These are phyloP conservation scores for Microtus richardsoni DNA, from an alignment of 2,113 vertebrate species.

Conservation along the genomic window DNA sequence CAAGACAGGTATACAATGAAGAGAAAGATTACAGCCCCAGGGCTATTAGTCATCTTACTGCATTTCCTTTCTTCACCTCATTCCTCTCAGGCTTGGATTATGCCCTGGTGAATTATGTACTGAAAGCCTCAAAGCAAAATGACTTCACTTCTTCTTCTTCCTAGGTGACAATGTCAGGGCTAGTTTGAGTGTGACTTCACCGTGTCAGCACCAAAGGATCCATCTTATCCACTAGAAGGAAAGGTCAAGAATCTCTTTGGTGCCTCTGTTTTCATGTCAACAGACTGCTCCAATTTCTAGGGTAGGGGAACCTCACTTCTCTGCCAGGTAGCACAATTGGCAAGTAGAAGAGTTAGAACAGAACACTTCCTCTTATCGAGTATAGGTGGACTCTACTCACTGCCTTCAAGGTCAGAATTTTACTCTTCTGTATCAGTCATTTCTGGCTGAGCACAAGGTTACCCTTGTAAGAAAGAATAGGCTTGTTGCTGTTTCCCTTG, in stretches of 20 bases:
- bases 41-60: not conserved
- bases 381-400: not conserved
- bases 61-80: not conserved
- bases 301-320: not conserved
- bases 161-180: not conserved
- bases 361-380: too few relatives aligned
- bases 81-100: not conserved
- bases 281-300: not conserved
- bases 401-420: not conserved
- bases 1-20: slow-evolving; percentile 19
- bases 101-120: not conserved
- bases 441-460: not conserved
- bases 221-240: not conserved
- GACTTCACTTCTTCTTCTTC: not conserved
- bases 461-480: not conserved
- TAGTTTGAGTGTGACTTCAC: not conserved
- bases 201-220: not conserved
- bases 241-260: not conserved
- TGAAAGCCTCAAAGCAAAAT: slow-evolving; percentile 26
- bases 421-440: not conserved
- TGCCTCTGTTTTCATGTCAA: rapidly evolving
- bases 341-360: not conserved
- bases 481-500: too few relatives aligned
- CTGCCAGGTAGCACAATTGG: not conserved
- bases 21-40: not conserved